Evolutionary conservation across 2,888 invertebrate species (phyloP), one percentile per base, ranked within the genome.

Genomic region (Phyto melanocephala): DNA sequence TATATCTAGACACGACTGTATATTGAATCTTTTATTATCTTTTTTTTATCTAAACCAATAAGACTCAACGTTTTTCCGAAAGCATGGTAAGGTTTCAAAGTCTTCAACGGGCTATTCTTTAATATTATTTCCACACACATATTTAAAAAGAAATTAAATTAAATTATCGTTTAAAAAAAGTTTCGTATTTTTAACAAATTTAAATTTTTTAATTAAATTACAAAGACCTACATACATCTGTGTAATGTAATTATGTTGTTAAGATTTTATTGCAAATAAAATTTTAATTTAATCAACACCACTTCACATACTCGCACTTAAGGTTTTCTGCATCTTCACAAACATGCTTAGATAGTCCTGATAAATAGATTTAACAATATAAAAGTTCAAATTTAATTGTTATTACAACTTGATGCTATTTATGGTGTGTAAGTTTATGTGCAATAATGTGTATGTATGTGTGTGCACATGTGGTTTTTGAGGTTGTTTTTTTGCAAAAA

Each of bases 351-450:
- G 11, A 40, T 40, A 13, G 7, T 54, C 11, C 22, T 35, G 45
- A 17, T 22, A 45, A 63, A 1, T 56, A 33, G 35, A 63, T 74
- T 62, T 35, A 54, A 68, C 22, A 40, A 22, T 60, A 42, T 60
- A 42, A 70, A 63, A 70, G 60, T 63, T 71, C 20, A 75, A 68
- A 40, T 68, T 56, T 72, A 56, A 65, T 77, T 60, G 58, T 42
- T 77, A 56, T 67, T 67, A 50, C 40, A 77, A 72, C 22, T 65
- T 40, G 28, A 47, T 67, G 17, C 22, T 24, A 76, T 71, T 71
- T 67, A 47, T 47, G 37, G n/a, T 37, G 28, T 24, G 20, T 3
- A 33, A n/a, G 15, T 50, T 8, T 33, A 11, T n/a, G n/a, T n/a
- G n/a, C n/a, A n/a, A n/a, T n/a, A n/a, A n/a, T n/a, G n/a, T 42